Conservation (phyloP, 2,113 vertebrate species). For the Elephas maximus region DNA sequence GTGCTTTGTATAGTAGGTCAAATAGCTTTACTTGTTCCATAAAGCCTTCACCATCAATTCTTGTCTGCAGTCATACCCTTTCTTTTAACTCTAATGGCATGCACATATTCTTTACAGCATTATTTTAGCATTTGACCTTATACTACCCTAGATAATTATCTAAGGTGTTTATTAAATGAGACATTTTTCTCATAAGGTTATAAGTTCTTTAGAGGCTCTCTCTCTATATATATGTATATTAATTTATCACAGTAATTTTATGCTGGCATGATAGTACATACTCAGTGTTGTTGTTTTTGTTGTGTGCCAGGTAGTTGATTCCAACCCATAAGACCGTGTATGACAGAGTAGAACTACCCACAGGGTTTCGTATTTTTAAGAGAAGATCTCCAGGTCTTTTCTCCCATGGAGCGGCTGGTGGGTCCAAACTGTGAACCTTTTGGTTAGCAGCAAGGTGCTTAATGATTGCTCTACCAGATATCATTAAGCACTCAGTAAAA, state of each 20-base stretch:
- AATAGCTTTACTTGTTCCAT: not conserved
- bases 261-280: not conserved
- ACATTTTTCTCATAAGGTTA: not conserved
- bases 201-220: not conserved
- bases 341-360: not conserved
- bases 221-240: not conserved
- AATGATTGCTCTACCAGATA: no score
- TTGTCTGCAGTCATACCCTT: not conserved
- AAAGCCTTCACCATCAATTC: not conserved
- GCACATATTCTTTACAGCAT: not conserved
- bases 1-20: not conserved
- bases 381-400: not conserved
- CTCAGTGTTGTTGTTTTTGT: not conserved
- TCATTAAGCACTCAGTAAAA: no score
- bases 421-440: not conserved
- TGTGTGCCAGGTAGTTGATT: not conserved
- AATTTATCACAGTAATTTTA: not conserved
- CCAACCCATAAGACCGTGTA: not conserved
- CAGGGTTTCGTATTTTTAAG: not conserved
- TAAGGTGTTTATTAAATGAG: conserved; percentile 12
- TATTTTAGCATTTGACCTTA: not conserved
- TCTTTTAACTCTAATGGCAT: not conserved
- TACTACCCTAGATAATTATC: not conserved
- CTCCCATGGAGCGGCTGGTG: not conserved
- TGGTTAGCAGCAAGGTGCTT: not conserved